Evolutionary conservation across 2,888 invertebrate species (phyloP).

Genomic region (Pinctada fucata): DNA sequence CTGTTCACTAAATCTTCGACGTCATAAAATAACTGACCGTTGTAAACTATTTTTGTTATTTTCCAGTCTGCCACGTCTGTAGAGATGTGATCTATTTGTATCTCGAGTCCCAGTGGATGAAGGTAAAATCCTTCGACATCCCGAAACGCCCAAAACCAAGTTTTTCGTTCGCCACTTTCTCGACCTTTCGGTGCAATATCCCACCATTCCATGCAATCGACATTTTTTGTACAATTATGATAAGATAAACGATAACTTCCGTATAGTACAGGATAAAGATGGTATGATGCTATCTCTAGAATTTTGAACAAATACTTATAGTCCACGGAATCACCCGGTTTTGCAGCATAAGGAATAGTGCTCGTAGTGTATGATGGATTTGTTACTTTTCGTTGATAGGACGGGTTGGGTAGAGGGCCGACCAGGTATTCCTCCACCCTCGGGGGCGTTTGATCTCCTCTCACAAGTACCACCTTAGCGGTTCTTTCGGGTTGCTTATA

Average conservation of each 20-base stretch:
- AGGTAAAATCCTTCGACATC: conserved; percentile 67
- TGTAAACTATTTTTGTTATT: conserved; percentile 61
- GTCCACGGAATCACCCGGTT: conserved; percentile 61
- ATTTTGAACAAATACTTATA: conserved; percentile 54
- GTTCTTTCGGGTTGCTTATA: conserved; percentile 59
- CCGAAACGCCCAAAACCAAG: conserved; percentile 66
- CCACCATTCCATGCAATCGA: conserved; percentile 59
- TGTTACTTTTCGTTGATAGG: conserved; percentile 52
- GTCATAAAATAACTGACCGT: conserved; percentile 62
- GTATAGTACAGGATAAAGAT: conserved; percentile 54
- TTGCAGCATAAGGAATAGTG: conserved; percentile 63
- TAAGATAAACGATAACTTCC: conserved; percentile 64
- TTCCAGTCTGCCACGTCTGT: conserved; percentile 58
- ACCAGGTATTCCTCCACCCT: conserved; percentile 69
- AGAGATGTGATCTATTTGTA: conserved; percentile 63
- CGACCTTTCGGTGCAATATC: conserved; percentile 64
- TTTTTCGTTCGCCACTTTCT: conserved; percentile 57
- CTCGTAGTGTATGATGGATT: conserved; percentile 60
- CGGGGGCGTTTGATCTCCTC: conserved; percentile 64
- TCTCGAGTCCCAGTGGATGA: conserved; percentile 66
- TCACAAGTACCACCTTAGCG: conserved; percentile 63
- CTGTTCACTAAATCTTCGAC: conserved; percentile 54
- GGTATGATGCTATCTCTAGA: conserved; percentile 45
- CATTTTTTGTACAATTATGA: conserved; percentile 61
- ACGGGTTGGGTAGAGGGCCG: conserved; percentile 62